A percentile compares a stretch with the other conserved stretches of the same genome.
These are phyloP conservation scores for Monoplex corrugatus DNA, from an alignment of 2,888 invertebrate genomes.

Conservation along the genomic window DNA sequence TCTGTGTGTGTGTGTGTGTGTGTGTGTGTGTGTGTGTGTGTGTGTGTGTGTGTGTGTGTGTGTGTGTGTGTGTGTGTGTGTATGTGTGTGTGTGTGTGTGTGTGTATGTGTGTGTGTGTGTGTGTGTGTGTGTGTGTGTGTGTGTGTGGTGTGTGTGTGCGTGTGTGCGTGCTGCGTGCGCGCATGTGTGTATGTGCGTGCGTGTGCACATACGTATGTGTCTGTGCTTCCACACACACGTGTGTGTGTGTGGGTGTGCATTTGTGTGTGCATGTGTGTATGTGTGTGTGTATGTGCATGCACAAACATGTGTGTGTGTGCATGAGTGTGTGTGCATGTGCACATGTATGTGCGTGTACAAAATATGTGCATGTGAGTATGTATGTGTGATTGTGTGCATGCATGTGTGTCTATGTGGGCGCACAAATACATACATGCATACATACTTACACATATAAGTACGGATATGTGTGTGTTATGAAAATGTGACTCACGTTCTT, in stretches of 20 bases:
- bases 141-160: background rate
- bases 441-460: background rate
- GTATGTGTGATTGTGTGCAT: background rate
- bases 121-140: background rate
- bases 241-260: background rate
- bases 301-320: background rate
- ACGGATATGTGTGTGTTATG: background rate
- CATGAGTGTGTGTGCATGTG: background rate
- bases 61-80: no score
- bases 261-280: background rate
- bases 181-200: no score
- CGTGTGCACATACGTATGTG: background rate
- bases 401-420: background rate
- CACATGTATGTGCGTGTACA: background rate
- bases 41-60: no score
- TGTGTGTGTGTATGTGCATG: background rate
- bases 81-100: no score
- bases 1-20: no score
- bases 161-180: no score
- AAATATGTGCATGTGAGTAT: background rate
- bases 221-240: background rate
- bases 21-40: no score
- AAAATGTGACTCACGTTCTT: constrained; percentile 54
- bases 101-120: background rate
- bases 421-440: background rate